Evolutionary conservation across 2,113 vertebrate genomes (phyloP).

Genomic region (Thymallus thymallus): DNA sequence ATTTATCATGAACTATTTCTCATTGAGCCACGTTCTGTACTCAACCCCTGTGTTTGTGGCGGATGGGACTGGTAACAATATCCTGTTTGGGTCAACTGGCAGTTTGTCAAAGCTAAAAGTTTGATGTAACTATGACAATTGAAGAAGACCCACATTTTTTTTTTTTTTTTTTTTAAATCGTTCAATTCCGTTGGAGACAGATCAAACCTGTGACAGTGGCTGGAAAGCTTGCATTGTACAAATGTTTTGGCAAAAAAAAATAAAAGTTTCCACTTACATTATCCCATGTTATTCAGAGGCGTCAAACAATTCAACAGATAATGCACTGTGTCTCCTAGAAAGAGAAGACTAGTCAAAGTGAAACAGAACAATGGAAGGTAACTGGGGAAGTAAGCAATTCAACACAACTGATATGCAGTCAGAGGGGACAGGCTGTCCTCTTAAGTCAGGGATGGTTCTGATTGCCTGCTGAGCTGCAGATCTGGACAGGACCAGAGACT

Average conservation of each 20-base stretch:
- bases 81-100: not conserved
- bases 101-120: constrained; percentile 21
- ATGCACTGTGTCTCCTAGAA: no score
- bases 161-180: constrained; percentile 6
- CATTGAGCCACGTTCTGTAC: not conserved
- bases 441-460: no score
- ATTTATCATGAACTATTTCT: not conserved
- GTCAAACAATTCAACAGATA: not conserved
- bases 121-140: constrained; percentile 24
- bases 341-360: no score
- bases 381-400: no score
- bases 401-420: no score
- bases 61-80: not conserved
- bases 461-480: no score
- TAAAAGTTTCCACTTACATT: constrained; percentile 53
- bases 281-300: not conserved
- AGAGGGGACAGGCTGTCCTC: no score
- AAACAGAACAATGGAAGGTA: no score
- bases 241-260: constrained; percentile 55
- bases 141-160: not conserved
- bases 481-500: no score
- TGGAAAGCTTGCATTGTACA: constrained; percentile 44
- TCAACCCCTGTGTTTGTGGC: not conserved
- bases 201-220: constrained; percentile 19
- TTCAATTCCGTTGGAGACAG: not conserved